Evolutionary conservation across 1,140 invertebrate species (phyloP), one percentile per base, ranked within the genome.

Genomic region (Reticulitermes speratus): DNA sequence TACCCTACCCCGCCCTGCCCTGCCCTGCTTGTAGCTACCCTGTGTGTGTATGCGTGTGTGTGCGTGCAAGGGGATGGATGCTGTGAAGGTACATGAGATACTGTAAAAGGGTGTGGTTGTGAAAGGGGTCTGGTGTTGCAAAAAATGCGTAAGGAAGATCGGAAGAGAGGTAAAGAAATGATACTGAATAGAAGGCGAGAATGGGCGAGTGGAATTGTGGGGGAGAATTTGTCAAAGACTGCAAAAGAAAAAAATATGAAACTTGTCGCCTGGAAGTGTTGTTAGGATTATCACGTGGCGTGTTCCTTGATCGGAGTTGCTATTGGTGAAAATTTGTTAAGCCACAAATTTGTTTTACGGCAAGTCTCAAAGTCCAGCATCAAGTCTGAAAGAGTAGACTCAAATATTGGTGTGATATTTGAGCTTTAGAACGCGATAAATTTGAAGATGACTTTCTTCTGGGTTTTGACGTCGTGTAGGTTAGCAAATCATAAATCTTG

Each of bases 21-120:
- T 30, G 25, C 65, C 65, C 65, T 75, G 65, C 65, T 30, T 2
- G 8, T 75, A 8, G 25, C n/a, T 75, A 75, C 65, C 65, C 65
- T n/a, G 19, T 55, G 19, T 12, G 45, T 48, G 45, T 48, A 7
- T 55, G 52, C 19, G 52, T 55, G 52, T 55, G 65, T 9, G 65
- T 75, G 65, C 30, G n/a, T n/a, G n/a, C 65, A 75, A 65, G n/a
- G 65, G 65, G 65, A 19, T 19, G 14, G 65, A n/a, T 75, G 65
- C 65, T 75, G 65, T n/a, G n/a, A 25, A 75, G 65, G 65, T 75
- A 30, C 65, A 25, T 30, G 65, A 30, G n/a, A 75, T 75, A 30
- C n/a, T 75, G n/a, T 75, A 75, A 16, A 75, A 75, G 65, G 65
- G 65, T 75, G 65, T 75, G 65, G 65, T 75, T 75, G 8, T 75